phyloP scores from a whole-genome alignment of 1,140 invertebrate species.

The Lineus longissimus region DNA sequence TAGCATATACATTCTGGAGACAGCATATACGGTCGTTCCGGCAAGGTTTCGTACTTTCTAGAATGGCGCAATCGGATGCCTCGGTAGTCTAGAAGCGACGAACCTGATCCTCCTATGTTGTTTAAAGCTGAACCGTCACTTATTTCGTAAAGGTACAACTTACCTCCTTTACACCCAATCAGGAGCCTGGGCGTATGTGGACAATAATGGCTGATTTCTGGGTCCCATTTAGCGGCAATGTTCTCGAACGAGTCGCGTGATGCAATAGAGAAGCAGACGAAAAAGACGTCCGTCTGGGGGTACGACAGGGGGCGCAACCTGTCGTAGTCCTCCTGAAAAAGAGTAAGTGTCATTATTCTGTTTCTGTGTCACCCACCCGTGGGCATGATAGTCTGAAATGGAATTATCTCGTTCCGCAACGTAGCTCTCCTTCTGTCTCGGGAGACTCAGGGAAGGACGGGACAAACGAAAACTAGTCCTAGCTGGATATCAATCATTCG shows the following conservation, averaged over 20 bases:
- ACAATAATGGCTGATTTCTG: slow-evolving; percentile 57
- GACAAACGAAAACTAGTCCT: no score
- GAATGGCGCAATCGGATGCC: slow-evolving; percentile 67
- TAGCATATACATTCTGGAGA: no score
- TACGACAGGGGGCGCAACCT: slow-evolving; percentile 90
- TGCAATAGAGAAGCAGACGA: slow-evolving; percentile 25
- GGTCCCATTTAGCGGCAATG: slow-evolving; percentile 39
- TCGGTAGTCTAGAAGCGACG: neutral
- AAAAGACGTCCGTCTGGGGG: slow-evolving; percentile 60
- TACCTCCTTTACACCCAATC: slow-evolving; percentile 49
- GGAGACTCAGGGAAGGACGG: no score
- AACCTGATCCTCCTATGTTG: no score
- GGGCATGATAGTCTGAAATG: neutral
- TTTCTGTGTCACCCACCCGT: neutral
- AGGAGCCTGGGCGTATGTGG: slow-evolving; percentile 57
- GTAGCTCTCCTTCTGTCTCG: no score
- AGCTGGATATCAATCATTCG: no score
- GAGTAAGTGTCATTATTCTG: no score
- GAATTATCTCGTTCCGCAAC: no score
- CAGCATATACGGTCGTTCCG: no score
- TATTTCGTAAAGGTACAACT: no score
- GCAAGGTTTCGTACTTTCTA: slow-evolving; percentile 96
- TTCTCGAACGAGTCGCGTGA: slow-evolving; percentile 19
- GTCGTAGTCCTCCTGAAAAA: slow-evolving; percentile 81
- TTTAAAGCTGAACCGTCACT: no score